A percentile compares a stretch with the other conserved stretches of the same genome.
Evolutionary conservation across 2,797 vertebrate genomes (phyloP).

Genomic region (Sebastes ruberrimus): DNA sequence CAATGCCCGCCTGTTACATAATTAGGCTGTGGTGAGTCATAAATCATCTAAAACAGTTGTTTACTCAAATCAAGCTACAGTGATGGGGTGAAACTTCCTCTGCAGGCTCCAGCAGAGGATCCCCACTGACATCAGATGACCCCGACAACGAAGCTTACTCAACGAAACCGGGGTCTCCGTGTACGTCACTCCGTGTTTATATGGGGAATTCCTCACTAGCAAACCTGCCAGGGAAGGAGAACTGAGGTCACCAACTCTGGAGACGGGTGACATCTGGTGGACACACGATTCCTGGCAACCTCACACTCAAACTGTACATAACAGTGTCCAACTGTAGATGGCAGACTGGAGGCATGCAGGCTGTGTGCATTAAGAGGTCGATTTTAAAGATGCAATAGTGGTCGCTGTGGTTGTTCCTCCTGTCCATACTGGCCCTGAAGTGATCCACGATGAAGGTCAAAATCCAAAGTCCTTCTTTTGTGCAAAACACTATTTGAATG

Average conservation of each 20-base stretch:
- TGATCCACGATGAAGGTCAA: not conserved
- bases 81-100: not conserved
- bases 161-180: conserved; percentile 71
- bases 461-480: not conserved
- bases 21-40: conserved; percentile 33
- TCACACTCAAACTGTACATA: not conserved
- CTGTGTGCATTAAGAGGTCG: not conserved
- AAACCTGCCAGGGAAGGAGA: not conserved
- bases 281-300: conserved; percentile 8
- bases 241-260: not conserved
- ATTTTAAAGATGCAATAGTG: not conserved
- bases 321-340: not conserved
- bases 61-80: not conserved
- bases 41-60: conserved; percentile 19
- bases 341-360: conserved; percentile 7
- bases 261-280: conserved; percentile 75
- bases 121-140: conserved; percentile 42
- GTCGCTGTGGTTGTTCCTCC: not conserved
- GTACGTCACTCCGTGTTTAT: conserved; percentile 73
- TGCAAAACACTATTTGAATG: not conserved
- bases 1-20: conserved; percentile 35
- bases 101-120: not conserved
- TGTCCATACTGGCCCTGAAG: not conserved
- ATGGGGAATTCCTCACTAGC: conserved; percentile 77
- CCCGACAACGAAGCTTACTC: conserved; percentile 61